phyloP scores from a whole-genome alignment of 2,888 invertebrate species.

The Tholera decimalis region DNA sequence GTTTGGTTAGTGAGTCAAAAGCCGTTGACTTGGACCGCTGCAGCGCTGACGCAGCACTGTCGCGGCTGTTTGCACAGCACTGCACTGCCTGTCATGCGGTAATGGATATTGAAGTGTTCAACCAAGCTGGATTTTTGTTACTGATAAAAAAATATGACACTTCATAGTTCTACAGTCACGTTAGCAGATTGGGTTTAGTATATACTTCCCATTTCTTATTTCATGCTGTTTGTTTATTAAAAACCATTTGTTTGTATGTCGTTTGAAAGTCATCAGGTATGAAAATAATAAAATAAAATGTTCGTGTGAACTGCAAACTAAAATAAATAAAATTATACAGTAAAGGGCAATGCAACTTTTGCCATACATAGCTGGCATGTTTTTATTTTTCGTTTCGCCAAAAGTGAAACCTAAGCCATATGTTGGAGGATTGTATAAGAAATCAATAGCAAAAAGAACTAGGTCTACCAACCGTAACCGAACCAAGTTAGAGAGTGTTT shows the following conservation, averaged over 20 bases:
- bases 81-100: constrained; percentile 79
- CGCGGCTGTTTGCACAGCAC: constrained; percentile 81
- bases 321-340: too few relatives aligned
- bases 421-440: too few relatives aligned
- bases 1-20: constrained; percentile 8
- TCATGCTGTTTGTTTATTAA: not conserved
- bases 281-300: constrained; percentile 7
- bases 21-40: constrained; percentile 57
- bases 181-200: constrained; percentile 12
- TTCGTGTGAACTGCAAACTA: not conserved
- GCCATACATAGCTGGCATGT: too few relatives aligned
- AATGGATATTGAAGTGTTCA: constrained; percentile 84
- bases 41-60: constrained; percentile 70
- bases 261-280: not conserved
- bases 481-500: too few relatives aligned
- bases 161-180: constrained; percentile 14
- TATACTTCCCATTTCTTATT: not conserved
- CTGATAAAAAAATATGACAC: constrained; percentile 52
- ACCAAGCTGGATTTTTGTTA: constrained; percentile 70
- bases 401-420: too few relatives aligned
- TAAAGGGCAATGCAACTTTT: too few relatives aligned
- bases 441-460: too few relatives aligned
- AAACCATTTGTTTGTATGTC: not conserved
- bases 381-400: too few relatives aligned
- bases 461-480: too few relatives aligned